Evolutionary conservation across 2,888 invertebrate genomes (phyloP).

Genomic region (Syrphus vitripennis): DNA sequence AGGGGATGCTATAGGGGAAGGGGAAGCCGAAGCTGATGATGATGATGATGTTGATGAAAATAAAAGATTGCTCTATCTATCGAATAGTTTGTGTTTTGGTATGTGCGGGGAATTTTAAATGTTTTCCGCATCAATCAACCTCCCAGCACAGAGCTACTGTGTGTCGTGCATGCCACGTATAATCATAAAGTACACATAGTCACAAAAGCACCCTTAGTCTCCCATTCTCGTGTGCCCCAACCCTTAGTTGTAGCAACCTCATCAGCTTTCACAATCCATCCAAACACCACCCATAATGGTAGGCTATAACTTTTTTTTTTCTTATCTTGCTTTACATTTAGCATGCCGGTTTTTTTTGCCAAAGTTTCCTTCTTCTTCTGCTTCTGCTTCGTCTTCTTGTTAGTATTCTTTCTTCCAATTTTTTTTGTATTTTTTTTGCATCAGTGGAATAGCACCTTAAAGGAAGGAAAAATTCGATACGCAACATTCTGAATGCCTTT

Average conservation of each 20-base stretch:
- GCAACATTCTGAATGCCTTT: slow-evolving; percentile 9
- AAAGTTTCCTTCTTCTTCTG: background rate
- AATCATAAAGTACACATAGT: slow-evolving; percentile 35
- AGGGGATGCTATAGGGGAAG: background rate
- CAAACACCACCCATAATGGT: slow-evolving; percentile 37
- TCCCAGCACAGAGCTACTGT: background rate
- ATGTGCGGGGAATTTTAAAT: slow-evolving; percentile 58
- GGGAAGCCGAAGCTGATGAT: background rate
- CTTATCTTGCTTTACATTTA: slow-evolving; percentile 63
- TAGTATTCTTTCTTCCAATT: background rate
- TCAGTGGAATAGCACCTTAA: slow-evolving; percentile 4
- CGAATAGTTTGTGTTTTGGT: slow-evolving; percentile 22
- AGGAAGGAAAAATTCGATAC: slow-evolving; percentile 40
- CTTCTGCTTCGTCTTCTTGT: background rate
- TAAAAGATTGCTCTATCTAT: slow-evolving; percentile 23
- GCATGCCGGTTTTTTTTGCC: background rate
- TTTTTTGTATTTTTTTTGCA: background rate
- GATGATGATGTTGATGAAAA: background rate
- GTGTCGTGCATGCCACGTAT: slow-evolving; percentile 20
- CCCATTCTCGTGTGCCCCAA: background rate
- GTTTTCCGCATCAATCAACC: slow-evolving; percentile 61
- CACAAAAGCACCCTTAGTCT: slow-evolving; percentile 12
- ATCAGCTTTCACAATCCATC: background rate
- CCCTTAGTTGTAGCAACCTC: background rate
- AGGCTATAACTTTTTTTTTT: slow-evolving; percentile 61